Evolutionary conservation across 2,888 invertebrate species (phyloP), one percentile per base, ranked within the genome.

Genomic region (Lutraria lutraria): DNA sequence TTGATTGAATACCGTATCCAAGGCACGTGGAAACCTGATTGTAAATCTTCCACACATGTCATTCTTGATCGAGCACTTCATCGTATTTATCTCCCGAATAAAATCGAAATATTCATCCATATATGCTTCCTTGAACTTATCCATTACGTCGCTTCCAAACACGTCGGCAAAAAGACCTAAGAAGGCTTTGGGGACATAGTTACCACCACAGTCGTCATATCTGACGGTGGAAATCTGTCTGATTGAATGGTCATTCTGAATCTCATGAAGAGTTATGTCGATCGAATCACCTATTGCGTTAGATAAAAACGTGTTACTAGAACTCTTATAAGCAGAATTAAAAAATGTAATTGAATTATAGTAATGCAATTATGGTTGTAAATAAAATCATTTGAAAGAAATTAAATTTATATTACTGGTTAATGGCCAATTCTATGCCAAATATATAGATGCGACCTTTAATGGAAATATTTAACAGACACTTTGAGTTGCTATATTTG

Each of bases 261-360:
- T 89, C 84, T 90, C 85, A 43, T 90, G 89, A 19, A 90, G 87
- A 25, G 90, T 90, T 10, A 90, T 89, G 60, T 90, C 90, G 12
- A 90, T 80, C 21, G 90, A 89, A 80, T 89, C 90, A 72, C 89
- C 90, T 90, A 72, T 0, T 4, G 31, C 1, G 1, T 6, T 31
- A 34, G 15, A 19, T 43, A n/a, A n/a, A n/a, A n/a, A n/a, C n/a
- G n/a, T n/a, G n/a, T n/a, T n/a, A n/a, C n/a, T n/a, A n/a, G 31
- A 76, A 3, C 29, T 2, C 15, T 15, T 29, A n/a, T 25, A 13
- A 25, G 12, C n/a, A 8, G n/a, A n/a, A n/a, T n/a, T n/a, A 25
- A 12, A 72, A 29, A 72, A 29, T 3, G 10, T 31, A 31, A 13
- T 12, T 4, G 21, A 63, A 19, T 63, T 12, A 3, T n/a, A n/a